phyloP scores from a whole-genome alignment of 2,113 vertebrate genomes.

The Notiomystis cincta region DNA sequence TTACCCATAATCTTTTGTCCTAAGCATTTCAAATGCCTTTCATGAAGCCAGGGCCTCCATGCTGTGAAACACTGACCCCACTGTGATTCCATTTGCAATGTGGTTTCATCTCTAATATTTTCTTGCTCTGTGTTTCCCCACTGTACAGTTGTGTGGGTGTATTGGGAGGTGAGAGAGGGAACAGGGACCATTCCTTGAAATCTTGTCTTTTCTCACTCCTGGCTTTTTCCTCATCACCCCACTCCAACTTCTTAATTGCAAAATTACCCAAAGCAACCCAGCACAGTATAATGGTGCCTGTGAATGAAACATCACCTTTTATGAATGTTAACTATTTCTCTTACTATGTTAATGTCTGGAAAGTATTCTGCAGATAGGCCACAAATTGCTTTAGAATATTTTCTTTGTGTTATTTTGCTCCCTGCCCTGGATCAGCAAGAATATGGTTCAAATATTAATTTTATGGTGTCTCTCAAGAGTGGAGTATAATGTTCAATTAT shows the following conservation, averaged over 20 bases:
- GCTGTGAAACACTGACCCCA: background rate
- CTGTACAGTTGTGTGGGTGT: background rate
- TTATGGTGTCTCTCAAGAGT: conserved; percentile 50
- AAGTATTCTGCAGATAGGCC: conserved; percentile 29
- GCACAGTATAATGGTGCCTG: background rate
- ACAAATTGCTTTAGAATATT: conserved; percentile 45
- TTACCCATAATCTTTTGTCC: background rate
- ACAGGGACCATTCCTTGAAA: background rate
- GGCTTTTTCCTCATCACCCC: background rate
- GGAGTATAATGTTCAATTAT: conserved; percentile 47
- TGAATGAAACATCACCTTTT: background rate
- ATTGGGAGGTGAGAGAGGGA: too few relatives aligned
- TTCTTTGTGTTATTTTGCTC: conserved; percentile 30
- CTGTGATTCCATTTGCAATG: background rate
- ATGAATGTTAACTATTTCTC: conserved; percentile 14
- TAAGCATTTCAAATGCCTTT: background rate
- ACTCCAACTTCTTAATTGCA: background rate
- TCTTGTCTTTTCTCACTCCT: background rate
- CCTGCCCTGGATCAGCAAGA: conserved; percentile 25
- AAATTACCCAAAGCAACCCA: background rate
- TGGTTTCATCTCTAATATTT: background rate
- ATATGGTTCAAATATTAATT: conserved; percentile 64
- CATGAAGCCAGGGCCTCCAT: background rate
- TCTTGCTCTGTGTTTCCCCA: background rate
- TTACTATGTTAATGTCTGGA: conserved; percentile 8